Conservation (phyloP, 2,797 vertebrate genomes). For the Eulemur coronatus region DNA sequence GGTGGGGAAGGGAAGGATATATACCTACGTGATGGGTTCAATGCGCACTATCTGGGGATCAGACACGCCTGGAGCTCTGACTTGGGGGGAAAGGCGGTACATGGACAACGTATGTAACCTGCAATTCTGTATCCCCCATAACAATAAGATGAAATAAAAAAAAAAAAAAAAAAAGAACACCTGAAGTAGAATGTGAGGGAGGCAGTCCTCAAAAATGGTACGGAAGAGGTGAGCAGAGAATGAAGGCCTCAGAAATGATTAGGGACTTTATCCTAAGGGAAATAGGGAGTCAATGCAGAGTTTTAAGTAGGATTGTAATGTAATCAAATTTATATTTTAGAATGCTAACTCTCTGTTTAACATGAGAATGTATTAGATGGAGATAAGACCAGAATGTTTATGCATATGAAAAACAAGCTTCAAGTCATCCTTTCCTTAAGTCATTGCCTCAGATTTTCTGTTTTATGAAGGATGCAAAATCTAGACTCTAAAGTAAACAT, state of each 20-base stretch:
- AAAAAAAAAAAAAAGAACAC: background rate
- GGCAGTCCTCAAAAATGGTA: background rate
- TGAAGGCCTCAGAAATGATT: background rate
- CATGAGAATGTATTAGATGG: background rate
- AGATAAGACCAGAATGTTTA: background rate
- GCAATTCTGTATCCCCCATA: too few species aligned
- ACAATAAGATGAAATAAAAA: too few species aligned
- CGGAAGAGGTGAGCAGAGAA: background rate
- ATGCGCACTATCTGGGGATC: too few species aligned
- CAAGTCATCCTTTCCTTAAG: background rate
- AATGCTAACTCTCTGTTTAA: background rate
- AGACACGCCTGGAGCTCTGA: too few species aligned
- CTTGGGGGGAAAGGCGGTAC: too few species aligned
- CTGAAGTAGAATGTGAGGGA: background rate
- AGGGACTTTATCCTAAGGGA: background rate
- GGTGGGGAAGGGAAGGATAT: too few species aligned
- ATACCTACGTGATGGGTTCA: too few species aligned
- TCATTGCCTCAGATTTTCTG: background rate
- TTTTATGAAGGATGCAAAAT: background rate
- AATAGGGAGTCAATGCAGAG: background rate
- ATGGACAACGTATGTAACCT: too few species aligned
- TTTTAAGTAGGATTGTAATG: background rate
- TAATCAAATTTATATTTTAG: constrained; percentile 25
- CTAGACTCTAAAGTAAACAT: background rate
- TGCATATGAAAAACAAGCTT: background rate